A percentile compares a stretch with the other conserved stretches of the same genome.
Evolutionary conservation across 2,888 invertebrate genomes (phyloP).

Genomic region (Capitulum mitella): DNA sequence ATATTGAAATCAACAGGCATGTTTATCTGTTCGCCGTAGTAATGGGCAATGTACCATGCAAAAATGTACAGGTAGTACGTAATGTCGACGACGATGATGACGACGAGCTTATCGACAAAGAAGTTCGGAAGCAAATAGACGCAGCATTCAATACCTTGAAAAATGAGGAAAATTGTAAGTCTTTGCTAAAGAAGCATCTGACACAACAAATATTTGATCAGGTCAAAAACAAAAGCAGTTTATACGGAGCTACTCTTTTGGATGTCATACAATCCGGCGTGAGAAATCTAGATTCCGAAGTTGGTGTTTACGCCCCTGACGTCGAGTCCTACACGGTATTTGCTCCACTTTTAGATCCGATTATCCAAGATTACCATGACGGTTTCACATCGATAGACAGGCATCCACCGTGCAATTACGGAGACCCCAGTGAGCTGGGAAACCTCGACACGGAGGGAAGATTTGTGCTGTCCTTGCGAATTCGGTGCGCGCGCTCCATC

Average conservation of each 20-base stretch:
- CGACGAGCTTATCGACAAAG: neutral
- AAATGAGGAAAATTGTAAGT: conserved; percentile 37
- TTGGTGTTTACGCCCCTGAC: conserved; percentile 74
- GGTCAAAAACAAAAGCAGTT: conserved; percentile 66
- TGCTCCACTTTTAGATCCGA: conserved; percentile 68
- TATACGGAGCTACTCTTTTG: conserved; percentile 75
- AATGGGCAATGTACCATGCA: neutral
- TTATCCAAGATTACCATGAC: conserved; percentile 49
- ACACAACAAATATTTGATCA: conserved; percentile 64
- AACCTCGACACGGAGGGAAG: conserved; percentile 64
- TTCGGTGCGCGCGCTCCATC: conserved; percentile 84
- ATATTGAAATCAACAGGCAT: neutral
- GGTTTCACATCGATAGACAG: conserved; percentile 28
- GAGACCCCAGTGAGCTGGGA: conserved; percentile 43
- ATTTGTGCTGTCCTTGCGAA: conserved; percentile 85
- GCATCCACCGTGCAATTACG: conserved; percentile 46
- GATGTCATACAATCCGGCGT: conserved; percentile 85
- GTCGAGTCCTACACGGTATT: conserved; percentile 78
- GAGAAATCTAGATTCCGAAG: conserved; percentile 58
- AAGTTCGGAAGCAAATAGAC: neutral
- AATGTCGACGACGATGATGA: neutral
- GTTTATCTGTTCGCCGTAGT: neutral
- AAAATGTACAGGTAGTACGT: neutral
- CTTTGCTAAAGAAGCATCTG: conserved; percentile 61
- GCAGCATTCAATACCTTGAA: neutral